phyloP scores from a whole-genome alignment of 2,888 invertebrate species.

The Epinotia ramella region DNA sequence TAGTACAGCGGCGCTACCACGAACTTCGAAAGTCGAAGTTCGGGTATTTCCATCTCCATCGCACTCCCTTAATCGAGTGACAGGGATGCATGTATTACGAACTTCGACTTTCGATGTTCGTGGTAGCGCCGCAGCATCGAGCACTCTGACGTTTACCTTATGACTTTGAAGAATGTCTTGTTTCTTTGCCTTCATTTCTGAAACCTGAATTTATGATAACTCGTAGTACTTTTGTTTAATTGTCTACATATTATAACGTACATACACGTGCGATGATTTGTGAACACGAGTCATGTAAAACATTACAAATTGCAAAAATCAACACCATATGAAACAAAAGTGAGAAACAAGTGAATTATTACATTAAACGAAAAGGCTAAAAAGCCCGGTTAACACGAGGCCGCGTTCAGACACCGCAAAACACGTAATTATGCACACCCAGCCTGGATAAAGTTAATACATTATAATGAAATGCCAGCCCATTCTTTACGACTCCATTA shows the following conservation, averaged over 20 bases:
- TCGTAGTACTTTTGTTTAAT: no score
- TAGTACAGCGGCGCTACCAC: no score
- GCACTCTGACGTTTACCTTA: no score
- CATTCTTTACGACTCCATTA: slow-evolving; percentile 80
- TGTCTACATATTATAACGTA: background rate
- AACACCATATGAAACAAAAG: slow-evolving; percentile 1
- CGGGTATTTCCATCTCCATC: no score
- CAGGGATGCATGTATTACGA: no score
- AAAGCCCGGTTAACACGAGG: slow-evolving; percentile 31
- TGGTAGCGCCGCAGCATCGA: no score
- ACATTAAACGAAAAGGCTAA: slow-evolving; percentile 28
- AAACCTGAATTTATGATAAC: no score
- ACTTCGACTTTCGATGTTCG: no score
- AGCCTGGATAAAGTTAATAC: slow-evolving; percentile 70
- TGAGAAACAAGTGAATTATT: slow-evolving; percentile 19
- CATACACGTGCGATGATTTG: background rate
- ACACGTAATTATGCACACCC: slow-evolving; percentile 53
- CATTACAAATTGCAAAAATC: background rate
- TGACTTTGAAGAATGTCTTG: no score
- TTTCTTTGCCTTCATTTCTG: no score
- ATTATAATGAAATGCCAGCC: slow-evolving; percentile 77
- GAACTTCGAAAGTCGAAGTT: no score
- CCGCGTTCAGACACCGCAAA: slow-evolving; percentile 41
- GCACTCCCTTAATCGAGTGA: no score
- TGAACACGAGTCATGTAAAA: background rate